Conservation (phyloP, 2,113 vertebrate species). For the Crotalus horridus region DNA sequence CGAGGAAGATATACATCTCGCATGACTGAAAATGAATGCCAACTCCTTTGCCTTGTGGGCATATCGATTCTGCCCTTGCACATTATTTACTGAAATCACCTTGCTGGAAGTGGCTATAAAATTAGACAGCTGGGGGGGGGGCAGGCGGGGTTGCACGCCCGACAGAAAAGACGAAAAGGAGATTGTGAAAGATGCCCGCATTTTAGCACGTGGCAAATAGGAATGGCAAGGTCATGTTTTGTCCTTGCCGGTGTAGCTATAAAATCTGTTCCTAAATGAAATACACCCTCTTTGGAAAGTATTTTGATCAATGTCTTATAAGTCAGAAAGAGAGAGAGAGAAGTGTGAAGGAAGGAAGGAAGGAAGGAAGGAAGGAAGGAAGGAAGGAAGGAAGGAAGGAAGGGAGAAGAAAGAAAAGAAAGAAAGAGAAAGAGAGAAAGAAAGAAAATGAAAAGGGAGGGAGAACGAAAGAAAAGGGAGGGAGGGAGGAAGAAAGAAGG, state of each 20-base stretch:
- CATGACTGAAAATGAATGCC: slow-evolving; percentile 40
- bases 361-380: no score
- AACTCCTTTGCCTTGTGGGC: slow-evolving; percentile 36
- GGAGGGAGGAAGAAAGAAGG: no score
- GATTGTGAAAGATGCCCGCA: not conserved
- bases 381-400: no score
- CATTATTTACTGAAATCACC: slow-evolving; percentile 22
- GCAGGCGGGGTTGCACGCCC: not conserved
- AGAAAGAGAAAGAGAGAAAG: no score
- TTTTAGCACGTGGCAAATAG: slow-evolving; percentile 19
- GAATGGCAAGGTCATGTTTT: slow-evolving; percentile 34
- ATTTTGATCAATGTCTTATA: no score
- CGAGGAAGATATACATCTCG: slow-evolving; percentile 24
- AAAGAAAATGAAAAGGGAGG: no score
- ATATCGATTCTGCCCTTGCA: slow-evolving; percentile 28
- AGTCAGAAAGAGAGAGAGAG: no score
- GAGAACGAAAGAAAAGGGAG: no score
- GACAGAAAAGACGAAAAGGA: slow-evolving; percentile 21
- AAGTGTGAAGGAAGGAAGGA: no score
- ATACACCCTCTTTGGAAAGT: slow-evolving; percentile 17
- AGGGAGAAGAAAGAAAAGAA: no score
- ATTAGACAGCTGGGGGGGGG: slow-evolving; percentile 1
- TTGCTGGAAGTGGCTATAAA: slow-evolving; percentile 33
- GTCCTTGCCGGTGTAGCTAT: not conserved
- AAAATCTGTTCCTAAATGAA: slow-evolving; percentile 39